Base-by-base conservation (phyloP, 2,888 invertebrate species). In the Cenopis cana region DNA sequence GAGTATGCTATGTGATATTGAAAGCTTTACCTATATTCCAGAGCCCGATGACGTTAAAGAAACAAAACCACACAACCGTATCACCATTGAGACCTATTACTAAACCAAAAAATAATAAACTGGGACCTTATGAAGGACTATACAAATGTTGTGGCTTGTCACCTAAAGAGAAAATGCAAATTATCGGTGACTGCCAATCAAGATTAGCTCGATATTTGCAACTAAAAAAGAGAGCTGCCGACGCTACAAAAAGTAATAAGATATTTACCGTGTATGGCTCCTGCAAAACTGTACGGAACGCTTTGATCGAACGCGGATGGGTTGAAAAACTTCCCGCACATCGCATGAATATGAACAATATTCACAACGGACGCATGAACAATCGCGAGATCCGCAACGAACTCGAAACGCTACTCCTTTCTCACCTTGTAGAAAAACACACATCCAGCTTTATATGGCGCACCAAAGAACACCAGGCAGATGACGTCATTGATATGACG, bases 291-390 rank as follows among this genome's bases (percentile, higher is more conserved):
- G 87, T 96, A 11, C 88, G 95, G 57, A 91, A 90, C 75, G 95
- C 96, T 0, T 86, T 97, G 69, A 76, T 94, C 56, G 93, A 94
- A 55, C 89, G 93, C 46, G 97, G 96, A 0, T 97, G 97, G 97
- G 88, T 97, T 2, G 97, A 97, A 85, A 97, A 96, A 86, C 83
- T 95, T 38, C 88, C 94, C 9, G 73, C 82, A 1, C 82, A 82
- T 61, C 81, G 80, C 75, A 91, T 93, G 89, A 92, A 89, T 76
- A 76, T 93, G 41, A 72, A 80, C 2, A 90, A 83, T 85, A 84
- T 93, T 78, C 78, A 82, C 73, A 86, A 85, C 50, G 86, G 87
- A 0, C 78, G 78, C 70, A 77, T 80, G 5, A 81, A 78, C 61
- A 85, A 85, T 78, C 72, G 73, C 5, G 85, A 89, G 60, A 77